Base-by-base conservation (phyloP, 2,797 vertebrate genomes). In the Hafferia zeledoni region DNA sequence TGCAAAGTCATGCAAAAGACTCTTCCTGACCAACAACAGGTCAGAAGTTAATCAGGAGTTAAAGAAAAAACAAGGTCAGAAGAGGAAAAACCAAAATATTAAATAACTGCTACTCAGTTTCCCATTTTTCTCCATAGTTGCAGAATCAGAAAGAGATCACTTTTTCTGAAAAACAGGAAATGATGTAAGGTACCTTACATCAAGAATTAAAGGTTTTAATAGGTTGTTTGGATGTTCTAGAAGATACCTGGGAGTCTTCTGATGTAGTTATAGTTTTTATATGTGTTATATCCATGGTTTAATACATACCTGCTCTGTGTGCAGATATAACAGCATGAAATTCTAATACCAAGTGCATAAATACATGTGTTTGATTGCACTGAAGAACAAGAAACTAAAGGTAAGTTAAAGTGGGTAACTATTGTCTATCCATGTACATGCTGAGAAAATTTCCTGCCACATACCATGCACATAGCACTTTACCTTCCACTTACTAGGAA, bases 1-100 rank as follows among this genome's bases (percentile, higher is more conserved):
- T 39, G 24, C 44, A 56, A 91, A 90, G 35, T 68, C 39, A 52
- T 43, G 31, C 17, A 70, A 84, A 91, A 90, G 8, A 25, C 67
- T 78, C 86, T 94, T 89, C 71, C 77, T 93, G 67, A 93, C 18
- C 35, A 64, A 87, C 37, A 91, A 27, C 49, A 87, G 55, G n/a
- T n/a, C n/a, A n/a, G n/a, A n/a, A n/a, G n/a, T n/a, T 6, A 17
- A 35, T 39, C 1, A 1, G 22, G 8, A 72, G 12, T 39, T n/a
- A 44, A 82, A 87, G 17, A 43, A 6, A 69, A 76, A 87, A 37
- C 2, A 3, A 18, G 3, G 46, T 76, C 44, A 69, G 63, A 87
- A 37, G 44, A 87, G 50, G 25, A 15, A 72, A 93, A 94, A 65
- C 5, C 10, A 61, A 65, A 87, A 87, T 20, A 63, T 84, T 56